Evolutionary conservation across 2,113 vertebrate species (phyloP).

Genomic region (Jacana jacana): DNA sequence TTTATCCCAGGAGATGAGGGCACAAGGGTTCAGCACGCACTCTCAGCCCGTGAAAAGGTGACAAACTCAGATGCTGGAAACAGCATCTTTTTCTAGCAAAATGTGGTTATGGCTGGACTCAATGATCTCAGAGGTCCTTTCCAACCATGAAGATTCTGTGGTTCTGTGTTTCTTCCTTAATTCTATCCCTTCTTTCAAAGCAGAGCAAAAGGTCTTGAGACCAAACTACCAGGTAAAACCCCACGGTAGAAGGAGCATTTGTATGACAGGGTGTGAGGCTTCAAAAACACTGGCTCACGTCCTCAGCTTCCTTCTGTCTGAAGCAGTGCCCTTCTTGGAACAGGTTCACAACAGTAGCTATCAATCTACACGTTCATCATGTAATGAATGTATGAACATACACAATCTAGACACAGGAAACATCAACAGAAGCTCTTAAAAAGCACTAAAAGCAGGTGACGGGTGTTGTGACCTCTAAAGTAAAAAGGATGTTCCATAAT

Average conservation of each 20-base stretch:
- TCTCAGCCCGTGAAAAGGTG: not conserved
- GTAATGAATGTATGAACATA: too few species aligned
- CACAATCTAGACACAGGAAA: not conserved
- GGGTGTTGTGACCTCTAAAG: not conserved
- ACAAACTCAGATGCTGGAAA: not conserved
- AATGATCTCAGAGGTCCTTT: too few species aligned
- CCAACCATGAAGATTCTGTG: too few species aligned
- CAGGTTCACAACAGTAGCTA: not conserved
- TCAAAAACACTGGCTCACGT: not conserved
- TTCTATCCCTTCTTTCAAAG: not conserved
- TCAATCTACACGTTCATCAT: not conserved
- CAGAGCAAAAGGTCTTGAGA: not conserved
- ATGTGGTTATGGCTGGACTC: not conserved
- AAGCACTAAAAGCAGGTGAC: not conserved
- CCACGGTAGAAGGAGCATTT: not conserved
- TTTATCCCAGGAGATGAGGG: fast-evolving
- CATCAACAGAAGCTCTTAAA: not conserved
- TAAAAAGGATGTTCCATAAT: not conserved
- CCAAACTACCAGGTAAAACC: not conserved
- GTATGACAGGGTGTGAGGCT: not conserved
- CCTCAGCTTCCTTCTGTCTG: not conserved
- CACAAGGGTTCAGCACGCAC: not conserved
- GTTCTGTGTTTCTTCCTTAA: not conserved
- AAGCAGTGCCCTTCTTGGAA: not conserved
- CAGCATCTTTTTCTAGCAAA: not conserved